Evolutionary conservation across 2,113 vertebrate genomes (phyloP).

Genomic region (Psophia crepitans): DNA sequence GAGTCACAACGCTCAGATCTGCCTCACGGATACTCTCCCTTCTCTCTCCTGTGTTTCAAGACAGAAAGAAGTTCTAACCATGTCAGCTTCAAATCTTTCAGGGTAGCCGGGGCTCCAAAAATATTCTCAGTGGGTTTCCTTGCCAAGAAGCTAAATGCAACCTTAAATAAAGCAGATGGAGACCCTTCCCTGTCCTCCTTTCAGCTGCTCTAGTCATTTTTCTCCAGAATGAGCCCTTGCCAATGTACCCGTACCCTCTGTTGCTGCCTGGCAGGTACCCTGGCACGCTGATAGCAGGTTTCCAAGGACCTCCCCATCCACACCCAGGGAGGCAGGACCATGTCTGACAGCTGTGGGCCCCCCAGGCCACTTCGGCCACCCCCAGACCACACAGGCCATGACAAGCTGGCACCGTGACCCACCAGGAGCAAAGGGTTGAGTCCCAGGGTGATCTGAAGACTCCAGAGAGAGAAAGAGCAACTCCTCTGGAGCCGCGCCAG

Average conservation of each 20-base stretch:
- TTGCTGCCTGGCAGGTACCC: neutral
- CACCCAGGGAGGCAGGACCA: neutral
- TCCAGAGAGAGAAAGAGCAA: neutral
- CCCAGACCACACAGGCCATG: neutral
- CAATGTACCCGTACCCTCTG: neutral
- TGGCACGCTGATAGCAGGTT: neutral
- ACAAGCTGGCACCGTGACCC: neutral
- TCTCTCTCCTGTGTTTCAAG: neutral
- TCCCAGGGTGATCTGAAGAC: neutral
- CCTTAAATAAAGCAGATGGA: neutral
- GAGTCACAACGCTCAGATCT: neutral
- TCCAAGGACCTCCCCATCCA: rapidly evolving
- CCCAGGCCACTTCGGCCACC: neutral
- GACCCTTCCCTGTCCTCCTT: neutral
- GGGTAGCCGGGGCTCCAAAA: neutral
- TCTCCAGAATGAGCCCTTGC: neutral
- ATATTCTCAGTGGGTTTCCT: neutral
- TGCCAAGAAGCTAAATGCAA: neutral
- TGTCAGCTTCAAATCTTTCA: neutral
- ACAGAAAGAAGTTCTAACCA: neutral
- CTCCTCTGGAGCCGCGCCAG: neutral
- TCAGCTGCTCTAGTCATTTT: neutral
- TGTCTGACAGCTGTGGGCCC: rapidly evolving
- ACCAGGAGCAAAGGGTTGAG: neutral
- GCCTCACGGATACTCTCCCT: neutral